phyloP scores from a whole-genome alignment of 2,113 vertebrate genomes.

The Columba janthina region DNA sequence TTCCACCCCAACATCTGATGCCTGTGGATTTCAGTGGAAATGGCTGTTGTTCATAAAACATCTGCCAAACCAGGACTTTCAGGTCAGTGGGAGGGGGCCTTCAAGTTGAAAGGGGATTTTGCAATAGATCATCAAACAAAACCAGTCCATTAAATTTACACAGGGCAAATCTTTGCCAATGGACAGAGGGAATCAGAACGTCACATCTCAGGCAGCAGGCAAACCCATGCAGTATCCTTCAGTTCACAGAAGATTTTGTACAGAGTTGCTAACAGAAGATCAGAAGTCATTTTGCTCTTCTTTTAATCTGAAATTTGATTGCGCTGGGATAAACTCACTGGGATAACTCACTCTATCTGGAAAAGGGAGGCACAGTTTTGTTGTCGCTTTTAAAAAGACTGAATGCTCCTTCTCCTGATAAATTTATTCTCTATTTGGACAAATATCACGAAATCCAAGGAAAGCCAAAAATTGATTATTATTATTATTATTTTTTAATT shows the following conservation, averaged over 20 bases:
- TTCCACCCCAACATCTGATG: neutral
- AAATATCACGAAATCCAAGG: neutral
- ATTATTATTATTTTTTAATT: neutral
- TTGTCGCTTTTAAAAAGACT: conserved; percentile 15
- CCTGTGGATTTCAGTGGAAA: neutral
- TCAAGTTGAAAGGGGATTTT: neutral
- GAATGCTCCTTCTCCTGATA: neutral
- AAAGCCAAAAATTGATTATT: neutral
- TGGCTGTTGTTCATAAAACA: neutral
- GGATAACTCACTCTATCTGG: neutral
- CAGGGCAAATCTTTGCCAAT: neutral
- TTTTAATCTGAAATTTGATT: conserved; percentile 8
- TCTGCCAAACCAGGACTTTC: neutral
- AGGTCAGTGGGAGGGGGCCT: neutral
- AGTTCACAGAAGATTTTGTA: neutral
- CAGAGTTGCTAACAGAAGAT: neutral
- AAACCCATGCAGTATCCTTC: neutral
- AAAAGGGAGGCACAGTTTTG: neutral
- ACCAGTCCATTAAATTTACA: neutral
- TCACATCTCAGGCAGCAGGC: neutral
- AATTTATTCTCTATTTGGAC: neutral
- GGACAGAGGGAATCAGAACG: neutral
- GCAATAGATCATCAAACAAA: neutral
- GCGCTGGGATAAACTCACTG: neutral
- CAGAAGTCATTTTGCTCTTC: neutral